Evolutionary conservation across 2,113 vertebrate species (phyloP).

Genomic region (Protobothrops flavoviridis): DNA sequence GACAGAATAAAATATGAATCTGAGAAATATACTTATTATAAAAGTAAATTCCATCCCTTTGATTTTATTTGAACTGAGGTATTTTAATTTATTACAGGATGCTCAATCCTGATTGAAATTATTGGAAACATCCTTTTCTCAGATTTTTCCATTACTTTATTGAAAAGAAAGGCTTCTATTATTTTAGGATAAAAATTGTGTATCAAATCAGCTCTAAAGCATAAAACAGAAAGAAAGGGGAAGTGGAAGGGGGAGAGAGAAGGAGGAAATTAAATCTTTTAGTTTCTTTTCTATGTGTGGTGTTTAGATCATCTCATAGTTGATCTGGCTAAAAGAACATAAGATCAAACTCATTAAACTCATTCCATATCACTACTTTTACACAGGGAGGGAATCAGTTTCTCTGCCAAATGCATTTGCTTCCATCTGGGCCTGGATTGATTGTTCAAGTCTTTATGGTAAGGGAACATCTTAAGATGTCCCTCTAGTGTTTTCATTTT

Average conservation of each 20-base stretch:
- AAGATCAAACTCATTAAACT: not conserved
- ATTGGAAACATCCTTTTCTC: not conserved
- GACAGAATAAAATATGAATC: not conserved
- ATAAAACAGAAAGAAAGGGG: not conserved
- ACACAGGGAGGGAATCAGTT: not conserved
- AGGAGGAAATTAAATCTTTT: not conserved
- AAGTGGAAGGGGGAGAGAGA: not conserved
- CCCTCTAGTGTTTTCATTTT: constrained; percentile 20
- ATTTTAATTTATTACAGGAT: not conserved
- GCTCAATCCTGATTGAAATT: not conserved
- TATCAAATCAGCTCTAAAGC: not conserved
- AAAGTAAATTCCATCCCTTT: not conserved
- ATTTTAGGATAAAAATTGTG: not conserved
- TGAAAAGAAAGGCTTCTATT: not conserved
- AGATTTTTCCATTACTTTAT: not conserved
- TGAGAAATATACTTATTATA: not conserved
- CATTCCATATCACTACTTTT: not conserved
- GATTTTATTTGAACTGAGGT: not conserved
- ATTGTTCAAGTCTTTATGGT: constrained; percentile 8
- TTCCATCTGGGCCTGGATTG: constrained; percentile 25
- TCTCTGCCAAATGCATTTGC: constrained; percentile 18
- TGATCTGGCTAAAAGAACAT: not conserved
- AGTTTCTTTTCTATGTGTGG: not conserved
- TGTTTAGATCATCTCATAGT: not conserved
- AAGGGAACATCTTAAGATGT: constrained; percentile 21